Conservation (phyloP, 2,113 vertebrate genomes). For the Amia ocellicauda region DNA sequence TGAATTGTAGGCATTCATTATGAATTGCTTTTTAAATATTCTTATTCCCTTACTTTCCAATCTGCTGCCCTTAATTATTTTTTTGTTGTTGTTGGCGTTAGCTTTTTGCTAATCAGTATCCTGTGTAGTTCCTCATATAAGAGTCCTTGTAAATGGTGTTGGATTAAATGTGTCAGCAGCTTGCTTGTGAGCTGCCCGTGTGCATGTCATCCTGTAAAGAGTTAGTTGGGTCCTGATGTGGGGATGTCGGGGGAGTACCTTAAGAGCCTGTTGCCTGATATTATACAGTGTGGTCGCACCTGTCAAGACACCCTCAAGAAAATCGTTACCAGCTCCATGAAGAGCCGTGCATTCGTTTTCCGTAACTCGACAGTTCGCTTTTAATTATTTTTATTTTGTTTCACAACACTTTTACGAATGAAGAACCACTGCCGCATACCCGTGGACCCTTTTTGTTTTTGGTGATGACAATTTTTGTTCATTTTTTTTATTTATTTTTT, state of each 20-base stretch:
- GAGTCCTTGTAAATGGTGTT: neutral
- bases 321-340: constrained; percentile 38
- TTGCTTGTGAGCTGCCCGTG: neutral
- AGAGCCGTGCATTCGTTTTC: neutral
- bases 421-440: constrained; percentile 63
- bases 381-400: no score
- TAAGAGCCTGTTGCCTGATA: constrained; percentile 63
- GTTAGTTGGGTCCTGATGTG: constrained; percentile 70
- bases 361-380: constrained; percentile 15
- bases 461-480: constrained; percentile 16
- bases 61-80: no score
- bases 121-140: neutral
- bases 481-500: neutral
- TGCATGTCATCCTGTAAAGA: constrained; percentile 69
- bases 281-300: constrained; percentile 62
- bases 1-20: no score
- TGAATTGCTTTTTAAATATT: no score
- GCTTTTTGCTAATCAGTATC: no score
- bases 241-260: constrained; percentile 59
- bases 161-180: neutral
- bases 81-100: no score
- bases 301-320: constrained; percentile 70
- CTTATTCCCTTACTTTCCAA: no score
- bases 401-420: constrained; percentile 54
- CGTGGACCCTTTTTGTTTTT: constrained; percentile 55